Conservation (phyloP, 2,113 vertebrate species). For the Leucopsar rothschildi region DNA sequence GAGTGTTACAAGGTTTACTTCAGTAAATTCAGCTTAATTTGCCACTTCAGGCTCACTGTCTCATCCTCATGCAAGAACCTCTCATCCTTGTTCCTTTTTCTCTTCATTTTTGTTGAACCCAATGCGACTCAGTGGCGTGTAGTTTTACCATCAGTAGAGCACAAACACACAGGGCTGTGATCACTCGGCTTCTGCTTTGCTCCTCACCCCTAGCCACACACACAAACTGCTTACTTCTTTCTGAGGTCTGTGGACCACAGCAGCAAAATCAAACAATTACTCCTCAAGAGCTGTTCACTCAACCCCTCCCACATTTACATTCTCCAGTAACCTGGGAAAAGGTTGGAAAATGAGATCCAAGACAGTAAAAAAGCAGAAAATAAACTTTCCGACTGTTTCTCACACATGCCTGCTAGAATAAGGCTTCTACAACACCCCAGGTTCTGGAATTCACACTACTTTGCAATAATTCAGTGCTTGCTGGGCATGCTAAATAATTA, state of each 20-base stretch:
- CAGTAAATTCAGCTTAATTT: not conserved
- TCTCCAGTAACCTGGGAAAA: not conserved
- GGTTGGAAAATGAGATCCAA: not conserved
- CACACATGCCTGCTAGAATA: not conserved
- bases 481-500: not conserved
- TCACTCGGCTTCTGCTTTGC: not conserved
- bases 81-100: not conserved
- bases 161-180: rapidly evolving
- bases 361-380: not conserved
- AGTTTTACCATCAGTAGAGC: not conserved
- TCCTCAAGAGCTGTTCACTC: not conserved
- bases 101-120: not conserved
- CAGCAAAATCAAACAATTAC: not conserved
- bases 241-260: not conserved
- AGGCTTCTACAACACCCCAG: not conserved
- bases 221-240: not conserved
- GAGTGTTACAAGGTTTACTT: not conserved
- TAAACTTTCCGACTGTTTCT: not conserved
- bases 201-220: not conserved
- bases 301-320: not conserved
- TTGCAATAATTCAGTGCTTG: not conserved
- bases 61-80: not conserved
- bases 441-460: not conserved
- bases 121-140: rapidly evolving
- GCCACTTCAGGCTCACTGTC: not conserved